These are phyloP conservation scores for Erinaceus europaeus DNA, from an alignment of 2,113 vertebrate genomes.

Conservation along the genomic window DNA sequence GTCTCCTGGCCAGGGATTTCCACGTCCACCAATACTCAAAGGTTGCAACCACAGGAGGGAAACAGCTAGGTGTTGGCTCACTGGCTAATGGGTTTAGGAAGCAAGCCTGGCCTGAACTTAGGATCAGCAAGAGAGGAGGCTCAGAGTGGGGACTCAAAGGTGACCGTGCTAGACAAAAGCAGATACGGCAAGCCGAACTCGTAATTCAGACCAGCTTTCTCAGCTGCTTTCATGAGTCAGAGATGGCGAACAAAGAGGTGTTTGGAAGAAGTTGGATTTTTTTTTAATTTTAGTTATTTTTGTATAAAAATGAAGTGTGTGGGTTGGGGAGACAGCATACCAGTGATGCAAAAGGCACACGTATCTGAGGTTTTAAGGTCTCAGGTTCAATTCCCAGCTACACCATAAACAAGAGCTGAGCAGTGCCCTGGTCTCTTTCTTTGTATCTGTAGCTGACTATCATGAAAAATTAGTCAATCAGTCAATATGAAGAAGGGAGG, in stretches of 20 bases:
- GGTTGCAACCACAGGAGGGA: rapidly evolving
- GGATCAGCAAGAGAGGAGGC: neutral
- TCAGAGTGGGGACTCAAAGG: neutral
- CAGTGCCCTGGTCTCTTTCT: too few species aligned
- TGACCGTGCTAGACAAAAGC: neutral
- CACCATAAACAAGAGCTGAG: neutral
- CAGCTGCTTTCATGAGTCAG: neutral
- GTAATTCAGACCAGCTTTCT: neutral
- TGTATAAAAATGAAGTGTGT: neutral
- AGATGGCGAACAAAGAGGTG: neutral
- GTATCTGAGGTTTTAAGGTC: too few species aligned
- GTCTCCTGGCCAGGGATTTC: neutral
- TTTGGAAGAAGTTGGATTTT: neutral
- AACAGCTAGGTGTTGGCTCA: neutral
- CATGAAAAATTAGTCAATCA: too few species aligned
- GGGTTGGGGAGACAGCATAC: too few species aligned
- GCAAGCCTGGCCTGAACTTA: neutral
- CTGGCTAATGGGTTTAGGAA: neutral
- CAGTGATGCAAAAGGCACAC: too few species aligned
- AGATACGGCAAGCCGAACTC: neutral
- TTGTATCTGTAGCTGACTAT: too few species aligned
- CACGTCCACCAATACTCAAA: neutral
- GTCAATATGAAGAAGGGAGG: too few species aligned
- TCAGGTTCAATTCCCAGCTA: too few species aligned
- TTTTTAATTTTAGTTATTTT: neutral